These are phyloP conservation scores for Pluvianellus socialis DNA, from an alignment of 2,113 vertebrate genomes.

Conservation along the genomic window DNA sequence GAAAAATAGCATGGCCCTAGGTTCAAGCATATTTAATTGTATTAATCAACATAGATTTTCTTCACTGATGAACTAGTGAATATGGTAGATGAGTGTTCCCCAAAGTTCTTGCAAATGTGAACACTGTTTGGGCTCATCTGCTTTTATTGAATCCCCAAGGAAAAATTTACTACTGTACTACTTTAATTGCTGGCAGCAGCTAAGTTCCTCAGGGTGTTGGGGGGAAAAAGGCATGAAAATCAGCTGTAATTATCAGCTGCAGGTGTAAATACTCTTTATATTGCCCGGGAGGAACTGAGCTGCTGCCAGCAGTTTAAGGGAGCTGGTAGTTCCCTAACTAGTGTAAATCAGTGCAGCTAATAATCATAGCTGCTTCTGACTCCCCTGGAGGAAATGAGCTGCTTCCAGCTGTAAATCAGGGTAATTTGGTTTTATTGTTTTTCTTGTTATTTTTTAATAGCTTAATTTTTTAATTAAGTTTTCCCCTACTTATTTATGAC, in stretches of 20 bases:
- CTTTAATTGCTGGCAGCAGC: background rate
- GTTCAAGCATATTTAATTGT: background rate
- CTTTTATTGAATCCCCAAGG: background rate
- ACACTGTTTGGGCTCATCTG: background rate
- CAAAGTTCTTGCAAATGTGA: background rate
- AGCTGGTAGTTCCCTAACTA: background rate
- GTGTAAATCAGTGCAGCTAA: background rate
- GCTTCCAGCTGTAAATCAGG: constrained; percentile 49
- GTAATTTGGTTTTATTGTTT: constrained; percentile 22
- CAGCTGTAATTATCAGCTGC: background rate
- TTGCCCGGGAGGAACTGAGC: background rate
- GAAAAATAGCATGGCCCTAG: background rate
- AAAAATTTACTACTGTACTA: background rate
- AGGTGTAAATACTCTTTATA: background rate
- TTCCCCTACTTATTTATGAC: background rate
- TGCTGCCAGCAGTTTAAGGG: background rate
- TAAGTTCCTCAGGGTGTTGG: background rate
- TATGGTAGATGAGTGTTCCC: background rate
- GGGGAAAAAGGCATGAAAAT: background rate
- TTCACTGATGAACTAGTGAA: background rate
- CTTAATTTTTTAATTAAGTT: constrained; percentile 27
- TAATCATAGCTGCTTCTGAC: constrained; percentile 7
- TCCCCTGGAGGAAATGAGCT: constrained; percentile 24
- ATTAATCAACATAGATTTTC: background rate
- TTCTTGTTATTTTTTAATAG: constrained; percentile 31